Percentiles rank a stretch among this genome's conserved stretches.
Evolutionary conservation across 2,797 vertebrate species (phyloP).

Genomic region (Falco naumanni): DNA sequence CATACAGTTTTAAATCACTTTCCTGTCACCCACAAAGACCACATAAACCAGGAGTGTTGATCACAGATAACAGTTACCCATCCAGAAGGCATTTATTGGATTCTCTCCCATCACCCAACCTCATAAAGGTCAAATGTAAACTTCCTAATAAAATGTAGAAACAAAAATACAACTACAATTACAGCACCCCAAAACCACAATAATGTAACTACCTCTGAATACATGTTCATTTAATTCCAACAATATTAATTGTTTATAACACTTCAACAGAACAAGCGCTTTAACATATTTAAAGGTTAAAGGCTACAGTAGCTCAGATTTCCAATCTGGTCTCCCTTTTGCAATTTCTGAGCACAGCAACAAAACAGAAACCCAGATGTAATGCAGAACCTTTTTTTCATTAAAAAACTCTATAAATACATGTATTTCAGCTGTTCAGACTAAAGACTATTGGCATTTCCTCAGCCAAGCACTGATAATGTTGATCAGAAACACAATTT

Average conservation of each 20-base stretch:
- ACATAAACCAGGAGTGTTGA: constrained; percentile 11
- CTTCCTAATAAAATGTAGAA: constrained; percentile 46
- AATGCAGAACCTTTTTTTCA: not conserved
- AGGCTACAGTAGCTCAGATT: not conserved
- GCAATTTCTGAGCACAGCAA: not conserved
- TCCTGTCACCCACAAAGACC: constrained; percentile 14
- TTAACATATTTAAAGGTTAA: not conserved
- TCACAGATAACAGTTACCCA: constrained; percentile 52
- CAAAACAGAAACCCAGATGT: not conserved
- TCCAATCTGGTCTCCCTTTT: not conserved
- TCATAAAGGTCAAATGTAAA: constrained; percentile 43
- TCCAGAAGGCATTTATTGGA: constrained; percentile 63
- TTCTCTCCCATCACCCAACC: constrained; percentile 48
- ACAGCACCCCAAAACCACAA: not conserved
- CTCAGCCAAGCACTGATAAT: not conserved
- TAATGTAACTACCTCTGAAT: constrained; percentile 11
- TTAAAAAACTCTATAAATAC: not conserved
- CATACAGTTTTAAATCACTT: constrained; percentile 49
- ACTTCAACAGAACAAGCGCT: not conserved
- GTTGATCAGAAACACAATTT: not conserved
- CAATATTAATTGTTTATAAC: constrained; percentile 28
- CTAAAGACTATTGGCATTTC: not conserved
- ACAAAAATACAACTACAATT: constrained; percentile 47
- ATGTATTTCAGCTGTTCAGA: not conserved
- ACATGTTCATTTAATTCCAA: constrained; percentile 24